Percentiles rank a stretch among this genome's conserved stretches.
phyloP scores from a whole-genome alignment of 2,797 vertebrate species.

The Kryptopterus vitreolus region DNA sequence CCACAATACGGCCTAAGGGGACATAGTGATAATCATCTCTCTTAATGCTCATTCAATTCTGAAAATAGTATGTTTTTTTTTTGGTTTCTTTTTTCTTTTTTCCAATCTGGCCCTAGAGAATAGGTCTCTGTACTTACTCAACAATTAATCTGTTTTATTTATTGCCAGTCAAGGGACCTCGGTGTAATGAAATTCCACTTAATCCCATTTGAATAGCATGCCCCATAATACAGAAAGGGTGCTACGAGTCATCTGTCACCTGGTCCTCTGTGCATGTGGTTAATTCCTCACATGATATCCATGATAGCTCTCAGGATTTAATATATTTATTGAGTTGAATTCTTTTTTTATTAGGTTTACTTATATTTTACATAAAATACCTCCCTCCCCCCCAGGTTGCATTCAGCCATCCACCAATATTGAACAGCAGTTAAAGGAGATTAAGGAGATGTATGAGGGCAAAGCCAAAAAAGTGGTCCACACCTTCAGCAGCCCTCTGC shows the following conservation, averaged over 20 bases:
- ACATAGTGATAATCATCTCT: slow-evolving; percentile 26
- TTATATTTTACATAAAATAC: neutral
- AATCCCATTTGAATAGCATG: slow-evolving; percentile 55
- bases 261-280: slow-evolving; percentile 38
- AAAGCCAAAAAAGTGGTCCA: slow-evolving; percentile 63
- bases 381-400: slow-evolving; percentile 61
- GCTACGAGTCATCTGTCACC: slow-evolving; percentile 62
- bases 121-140: slow-evolving; percentile 15
- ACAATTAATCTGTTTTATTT: slow-evolving; percentile 44
- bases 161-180: slow-evolving; percentile 29
- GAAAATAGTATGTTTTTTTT: slow-evolving; percentile 15
- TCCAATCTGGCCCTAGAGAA: slow-evolving; percentile 10
- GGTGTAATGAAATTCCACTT: slow-evolving; percentile 55
- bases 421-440: slow-evolving; percentile 70
- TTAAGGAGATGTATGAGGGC: slow-evolving; percentile 63
- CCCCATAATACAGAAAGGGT: slow-evolving; percentile 47
- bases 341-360: neutral
- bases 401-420: slow-evolving; percentile 63
- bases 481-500: slow-evolving; percentile 60
- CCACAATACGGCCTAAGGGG: neutral
- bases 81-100: neutral
- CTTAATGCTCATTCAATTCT: slow-evolving; percentile 31
- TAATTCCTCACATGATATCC: neutral
- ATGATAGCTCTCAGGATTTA: slow-evolving; percentile 36
- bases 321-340: slow-evolving; percentile 4